phyloP scores from a whole-genome alignment of 2,797 vertebrate genomes.

The Argya squamiceps region DNA sequence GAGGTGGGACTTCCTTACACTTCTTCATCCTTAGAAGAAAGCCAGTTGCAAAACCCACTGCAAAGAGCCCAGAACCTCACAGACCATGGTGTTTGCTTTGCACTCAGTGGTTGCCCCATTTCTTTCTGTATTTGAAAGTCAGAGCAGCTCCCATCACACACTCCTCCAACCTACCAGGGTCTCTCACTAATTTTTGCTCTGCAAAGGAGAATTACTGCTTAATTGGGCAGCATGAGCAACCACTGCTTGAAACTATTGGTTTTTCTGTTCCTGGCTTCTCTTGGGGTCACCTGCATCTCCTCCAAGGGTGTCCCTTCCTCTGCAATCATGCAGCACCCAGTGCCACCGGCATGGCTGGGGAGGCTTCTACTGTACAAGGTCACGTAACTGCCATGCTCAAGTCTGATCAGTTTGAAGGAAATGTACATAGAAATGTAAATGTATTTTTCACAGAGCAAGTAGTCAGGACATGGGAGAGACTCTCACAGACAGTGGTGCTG shows the following conservation, averaged over 20 bases:
- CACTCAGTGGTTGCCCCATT: neutral
- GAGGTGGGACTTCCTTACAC: neutral
- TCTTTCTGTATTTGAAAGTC: neutral
- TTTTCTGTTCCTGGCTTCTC: neutral
- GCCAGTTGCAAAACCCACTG: neutral
- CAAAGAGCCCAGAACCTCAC: neutral
- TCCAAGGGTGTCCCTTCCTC: neutral
- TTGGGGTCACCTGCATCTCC: neutral
- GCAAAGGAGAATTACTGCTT: neutral
- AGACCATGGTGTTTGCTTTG: fast-evolving
- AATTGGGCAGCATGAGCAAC: neutral
- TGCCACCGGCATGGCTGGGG: fast-evolving
- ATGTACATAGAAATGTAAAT: neutral
- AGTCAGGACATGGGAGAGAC: neutral
- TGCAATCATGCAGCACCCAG: neutral
- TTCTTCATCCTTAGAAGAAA: neutral
- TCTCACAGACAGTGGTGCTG: neutral
- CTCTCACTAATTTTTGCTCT: neutral
- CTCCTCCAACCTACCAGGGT: neutral
- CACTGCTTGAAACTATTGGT: neutral
- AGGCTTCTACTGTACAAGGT: neutral
- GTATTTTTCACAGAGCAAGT: neutral
- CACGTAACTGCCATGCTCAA: neutral
- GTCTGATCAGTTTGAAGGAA: neutral
- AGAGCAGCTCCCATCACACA: neutral